These are phyloP conservation scores for Paramuricea clavata DNA, from an alignment of 92 coral and sea anemone species.

Conservation along the genomic window DNA sequence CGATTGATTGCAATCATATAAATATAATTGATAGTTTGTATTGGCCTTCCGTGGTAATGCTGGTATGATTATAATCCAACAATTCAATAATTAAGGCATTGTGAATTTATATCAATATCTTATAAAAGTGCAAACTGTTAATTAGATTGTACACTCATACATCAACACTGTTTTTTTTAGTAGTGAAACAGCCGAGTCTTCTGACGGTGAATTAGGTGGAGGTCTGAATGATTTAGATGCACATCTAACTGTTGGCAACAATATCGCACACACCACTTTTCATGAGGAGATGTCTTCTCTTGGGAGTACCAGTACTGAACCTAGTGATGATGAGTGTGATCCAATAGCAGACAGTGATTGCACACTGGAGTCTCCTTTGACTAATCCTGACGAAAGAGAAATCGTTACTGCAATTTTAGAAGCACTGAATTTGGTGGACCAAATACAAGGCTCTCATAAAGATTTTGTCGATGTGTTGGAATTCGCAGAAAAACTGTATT, in stretches of 20 bases:
- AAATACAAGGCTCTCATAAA: not conserved
- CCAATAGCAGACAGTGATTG: not conserved
- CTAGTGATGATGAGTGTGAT: not conserved
- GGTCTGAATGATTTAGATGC: not conserved
- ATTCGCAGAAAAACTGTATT: not conserved
- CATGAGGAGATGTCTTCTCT: not conserved
- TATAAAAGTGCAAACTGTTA: too few species aligned
- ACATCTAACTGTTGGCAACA: not conserved
- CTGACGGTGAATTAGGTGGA: not conserved
- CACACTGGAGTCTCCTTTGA: not conserved
- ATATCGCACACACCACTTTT: not conserved
- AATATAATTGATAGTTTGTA: too few species aligned
- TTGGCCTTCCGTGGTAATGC: too few species aligned
- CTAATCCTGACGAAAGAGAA: not conserved
- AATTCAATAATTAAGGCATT: not conserved
- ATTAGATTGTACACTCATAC: too few species aligned
- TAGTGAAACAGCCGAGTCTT: not conserved
- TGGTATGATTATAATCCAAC: too few species aligned
- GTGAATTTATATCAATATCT: not conserved
- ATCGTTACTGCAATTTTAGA: not conserved
- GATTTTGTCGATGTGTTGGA: conserved; percentile 9
- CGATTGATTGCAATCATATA: too few species aligned
- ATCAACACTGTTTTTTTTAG: not conserved
- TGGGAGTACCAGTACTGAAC: not conserved
- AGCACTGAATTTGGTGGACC: conserved; percentile 10